These are phyloP conservation scores for Muscicapa striata DNA, from an alignment of 2,797 vertebrate genomes.

Conservation along the genomic window DNA sequence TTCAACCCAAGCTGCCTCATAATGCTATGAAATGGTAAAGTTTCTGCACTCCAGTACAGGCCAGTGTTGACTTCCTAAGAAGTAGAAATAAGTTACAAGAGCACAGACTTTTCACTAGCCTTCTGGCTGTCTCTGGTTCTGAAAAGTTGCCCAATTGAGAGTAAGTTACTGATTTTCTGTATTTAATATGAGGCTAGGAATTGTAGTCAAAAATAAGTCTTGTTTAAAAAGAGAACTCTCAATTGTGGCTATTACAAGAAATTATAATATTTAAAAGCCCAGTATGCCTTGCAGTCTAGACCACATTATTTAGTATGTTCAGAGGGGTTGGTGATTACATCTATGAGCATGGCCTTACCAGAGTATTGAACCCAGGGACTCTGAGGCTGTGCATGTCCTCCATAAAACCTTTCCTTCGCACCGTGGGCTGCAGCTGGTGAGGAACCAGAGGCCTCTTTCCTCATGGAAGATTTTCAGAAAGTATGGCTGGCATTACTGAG, in stretches of 20 bases:
- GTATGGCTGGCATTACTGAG: not conserved
- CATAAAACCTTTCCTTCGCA: not conserved
- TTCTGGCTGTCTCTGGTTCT: not conserved
- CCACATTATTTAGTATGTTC: not conserved
- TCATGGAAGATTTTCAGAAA: not conserved
- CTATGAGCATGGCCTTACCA: not conserved
- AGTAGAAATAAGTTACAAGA: not conserved
- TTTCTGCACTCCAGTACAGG: not conserved
- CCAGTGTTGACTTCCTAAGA: not conserved
- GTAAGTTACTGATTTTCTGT: not conserved
- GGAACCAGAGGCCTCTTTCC: not conserved
- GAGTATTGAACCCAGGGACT: not conserved
- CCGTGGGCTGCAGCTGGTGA: accelerated
- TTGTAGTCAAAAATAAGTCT: not conserved
- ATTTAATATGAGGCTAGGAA: not conserved
- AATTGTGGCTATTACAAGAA: not conserved
- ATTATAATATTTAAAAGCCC: not conserved
- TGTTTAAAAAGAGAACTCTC: not conserved
- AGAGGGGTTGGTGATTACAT: not conserved
- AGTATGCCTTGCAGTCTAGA: not conserved
- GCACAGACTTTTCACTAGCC: accelerated
- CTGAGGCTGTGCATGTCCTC: not conserved
- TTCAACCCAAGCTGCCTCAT: not conserved
- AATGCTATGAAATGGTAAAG: not conserved
- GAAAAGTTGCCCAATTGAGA: not conserved